Conservation (phyloP, 2,797 vertebrate species). For the Myoxocephalus aenaeus region DNA sequence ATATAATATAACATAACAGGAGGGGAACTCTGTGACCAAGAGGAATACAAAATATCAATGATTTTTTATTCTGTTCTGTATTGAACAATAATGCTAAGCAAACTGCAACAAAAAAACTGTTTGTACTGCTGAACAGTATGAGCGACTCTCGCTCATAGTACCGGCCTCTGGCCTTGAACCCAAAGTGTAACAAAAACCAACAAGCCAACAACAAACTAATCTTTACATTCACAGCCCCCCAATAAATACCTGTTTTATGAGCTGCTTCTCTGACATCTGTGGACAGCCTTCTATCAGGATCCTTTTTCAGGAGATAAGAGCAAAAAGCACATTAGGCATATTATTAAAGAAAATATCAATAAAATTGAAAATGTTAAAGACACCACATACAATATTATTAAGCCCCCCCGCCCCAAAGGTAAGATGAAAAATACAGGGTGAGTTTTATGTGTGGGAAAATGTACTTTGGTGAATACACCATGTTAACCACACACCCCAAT, state of each 20-base stretch:
- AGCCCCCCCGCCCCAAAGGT: neutral
- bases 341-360: neutral
- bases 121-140: no score
- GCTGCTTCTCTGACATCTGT: slow-evolving; percentile 85
- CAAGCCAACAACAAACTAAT: neutral
- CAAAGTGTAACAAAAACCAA: neutral
- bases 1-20: slow-evolving; percentile 9
- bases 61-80: neutral
- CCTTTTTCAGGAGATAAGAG: slow-evolving; percentile 77
- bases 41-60: neutral
- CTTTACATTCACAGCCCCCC: slow-evolving; percentile 13
- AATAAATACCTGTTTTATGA: slow-evolving; percentile 84
- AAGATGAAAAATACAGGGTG: slow-evolving; percentile 5
- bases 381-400: neutral
- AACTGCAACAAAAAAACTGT: no score
- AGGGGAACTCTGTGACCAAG: neutral
- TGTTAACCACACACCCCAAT: slow-evolving; percentile 50
- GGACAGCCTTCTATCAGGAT: slow-evolving; percentile 85
- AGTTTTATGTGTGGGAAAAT: slow-evolving; percentile 26
- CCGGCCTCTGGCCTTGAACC: slow-evolving; percentile 7
- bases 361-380: neutral
- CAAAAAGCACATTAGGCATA: slow-evolving; percentile 16
- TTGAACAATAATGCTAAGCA: neutral
- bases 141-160: neutral
- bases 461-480: slow-evolving; percentile 2